These are phyloP conservation scores for Drosophila nigricruria DNA, from an alignment of 2,888 invertebrate genomes.

Conservation along the genomic window DNA sequence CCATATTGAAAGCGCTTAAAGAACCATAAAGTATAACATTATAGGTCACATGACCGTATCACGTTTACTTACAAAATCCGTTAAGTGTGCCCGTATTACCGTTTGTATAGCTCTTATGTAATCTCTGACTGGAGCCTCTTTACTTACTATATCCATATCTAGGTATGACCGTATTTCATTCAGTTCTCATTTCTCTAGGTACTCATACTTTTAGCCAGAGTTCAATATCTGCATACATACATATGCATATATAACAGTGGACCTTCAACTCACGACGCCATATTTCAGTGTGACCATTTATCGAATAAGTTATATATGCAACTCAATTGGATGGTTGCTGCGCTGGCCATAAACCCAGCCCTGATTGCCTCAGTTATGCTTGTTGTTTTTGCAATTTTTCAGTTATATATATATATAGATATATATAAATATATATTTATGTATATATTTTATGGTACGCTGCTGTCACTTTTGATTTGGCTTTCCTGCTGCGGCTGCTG, in stretches of 20 bases:
- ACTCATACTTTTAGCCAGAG: too few species aligned
- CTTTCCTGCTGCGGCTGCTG: constrained; percentile 33
- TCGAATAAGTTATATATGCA: background rate
- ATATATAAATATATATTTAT: background rate
- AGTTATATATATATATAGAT: background rate
- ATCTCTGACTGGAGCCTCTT: background rate
- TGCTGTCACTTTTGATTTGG: constrained; percentile 71
- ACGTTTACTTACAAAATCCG: too few species aligned
- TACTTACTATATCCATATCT: background rate
- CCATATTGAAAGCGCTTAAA: too few species aligned
- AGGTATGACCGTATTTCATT: background rate
- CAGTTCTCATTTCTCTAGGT: too few species aligned
- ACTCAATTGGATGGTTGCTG: background rate
- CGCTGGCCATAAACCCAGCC: constrained; percentile 21
- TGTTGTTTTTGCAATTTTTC: constrained; percentile 6
- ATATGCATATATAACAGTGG: background rate
- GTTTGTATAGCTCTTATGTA: background rate
- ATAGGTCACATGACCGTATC: too few species aligned
- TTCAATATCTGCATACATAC: background rate
- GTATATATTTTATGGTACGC: constrained; percentile 30
- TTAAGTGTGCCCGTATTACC: background rate
- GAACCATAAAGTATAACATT: too few species aligned
- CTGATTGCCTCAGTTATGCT: constrained; percentile 37
- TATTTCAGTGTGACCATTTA: constrained; percentile 3
- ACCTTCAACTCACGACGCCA: background rate